Base-by-base conservation (phyloP, 2,888 invertebrate species). In the Meloe dianella region DNA sequence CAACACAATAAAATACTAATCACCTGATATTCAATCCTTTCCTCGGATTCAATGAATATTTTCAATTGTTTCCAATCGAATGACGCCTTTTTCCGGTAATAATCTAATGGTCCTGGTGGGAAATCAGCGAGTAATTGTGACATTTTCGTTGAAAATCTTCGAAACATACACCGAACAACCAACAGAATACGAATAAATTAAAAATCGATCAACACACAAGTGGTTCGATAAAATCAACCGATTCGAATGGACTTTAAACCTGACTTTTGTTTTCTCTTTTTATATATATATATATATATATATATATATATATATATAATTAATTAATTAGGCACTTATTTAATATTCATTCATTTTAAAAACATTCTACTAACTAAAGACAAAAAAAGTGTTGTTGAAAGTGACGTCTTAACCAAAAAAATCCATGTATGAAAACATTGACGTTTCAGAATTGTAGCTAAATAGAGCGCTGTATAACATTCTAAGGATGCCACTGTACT, bases 61-160 rank as follows among this genome's bases (percentile, higher is more conserved):
- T 84, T 86, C 78, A 89, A 74, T 65, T 88, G 88, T 58, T 90
- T 89, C 88, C 91, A 90, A 74, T 91, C 89, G 76, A 92, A 92
- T 0, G 88, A 85, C 0, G 91, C 88, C 71, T 85, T 86, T 71
- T 87, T 86, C 61, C 92, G 85, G 76, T 90, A 92, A 6, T 75
- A 78, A 74, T 90, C 88, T 67, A 92, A 81, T 17, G 89, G 90
- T 6, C 92, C 92, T 29, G 83, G 82, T 17, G 89, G 88, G 68
- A 91, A 87, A 74, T 89, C 88, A 6, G 87, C 86, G 69, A 89
- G 85, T 62, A 86, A 84, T 6, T 81, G 74, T 68, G 83, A 82
- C 63, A 87, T 79, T 54, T 61, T 73, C 3, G 47, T 47, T 20
- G 47, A 47, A 20, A 47, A 47, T 10, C 47, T 17, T 47, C 47